Conservation (phyloP, 2,113 vertebrate genomes). For the Peromyscus leucopus region DNA sequence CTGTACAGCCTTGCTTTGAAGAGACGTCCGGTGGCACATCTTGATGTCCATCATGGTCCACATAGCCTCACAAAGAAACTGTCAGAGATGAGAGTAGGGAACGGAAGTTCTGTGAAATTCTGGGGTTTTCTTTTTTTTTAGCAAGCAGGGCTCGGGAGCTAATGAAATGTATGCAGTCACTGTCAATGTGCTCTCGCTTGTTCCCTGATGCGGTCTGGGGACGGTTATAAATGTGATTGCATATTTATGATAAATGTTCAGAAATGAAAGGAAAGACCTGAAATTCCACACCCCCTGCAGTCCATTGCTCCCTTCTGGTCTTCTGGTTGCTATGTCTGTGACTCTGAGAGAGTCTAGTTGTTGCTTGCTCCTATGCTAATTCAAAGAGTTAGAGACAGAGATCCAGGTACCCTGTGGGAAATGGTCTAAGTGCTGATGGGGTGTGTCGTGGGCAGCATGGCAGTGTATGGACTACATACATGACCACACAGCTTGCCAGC, state of each 20-base stretch:
- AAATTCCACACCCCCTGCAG: background rate
- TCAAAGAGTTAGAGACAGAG: background rate
- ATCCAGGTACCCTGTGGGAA: background rate
- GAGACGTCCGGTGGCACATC: background rate
- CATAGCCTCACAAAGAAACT: background rate
- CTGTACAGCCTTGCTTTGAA: background rate
- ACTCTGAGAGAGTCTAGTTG: background rate
- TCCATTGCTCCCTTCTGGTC: background rate
- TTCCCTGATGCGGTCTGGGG: background rate
- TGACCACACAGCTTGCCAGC: background rate
- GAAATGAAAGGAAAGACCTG: constrained; percentile 13
- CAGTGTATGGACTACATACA: background rate
- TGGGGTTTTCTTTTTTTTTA: background rate
- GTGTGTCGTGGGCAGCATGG: background rate
- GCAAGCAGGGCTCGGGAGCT: background rate
- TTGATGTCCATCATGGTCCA: background rate
- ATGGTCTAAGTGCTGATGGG: background rate
- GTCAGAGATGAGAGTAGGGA: background rate
- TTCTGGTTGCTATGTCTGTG: background rate
- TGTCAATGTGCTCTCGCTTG: background rate
- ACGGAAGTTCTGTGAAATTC: background rate
- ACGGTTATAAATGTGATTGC: background rate
- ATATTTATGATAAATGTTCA: constrained; percentile 13
- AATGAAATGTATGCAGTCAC: background rate
- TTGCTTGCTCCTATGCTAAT: constrained; percentile 28